phyloP scores from a whole-genome alignment of 2,113 vertebrate species.

The Peromyscus maniculatus region DNA sequence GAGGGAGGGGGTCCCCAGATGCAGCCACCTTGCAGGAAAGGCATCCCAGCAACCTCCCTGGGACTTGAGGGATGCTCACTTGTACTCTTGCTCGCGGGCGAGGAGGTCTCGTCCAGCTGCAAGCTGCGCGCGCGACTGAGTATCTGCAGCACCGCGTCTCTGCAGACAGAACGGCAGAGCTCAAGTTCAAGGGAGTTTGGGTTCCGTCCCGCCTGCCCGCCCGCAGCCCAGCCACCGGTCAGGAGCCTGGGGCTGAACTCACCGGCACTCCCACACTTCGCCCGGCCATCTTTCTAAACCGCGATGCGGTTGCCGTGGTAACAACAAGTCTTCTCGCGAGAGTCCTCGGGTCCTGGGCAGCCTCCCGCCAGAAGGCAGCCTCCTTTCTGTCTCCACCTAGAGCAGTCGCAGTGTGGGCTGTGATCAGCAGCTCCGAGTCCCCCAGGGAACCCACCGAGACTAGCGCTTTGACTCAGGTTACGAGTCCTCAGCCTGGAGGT shows the following conservation, averaged over 20 bases:
- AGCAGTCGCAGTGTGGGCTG: background rate
- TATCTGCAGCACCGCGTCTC: conserved; percentile 15
- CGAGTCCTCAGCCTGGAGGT: background rate
- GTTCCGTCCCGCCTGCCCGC: background rate
- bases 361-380: background rate
- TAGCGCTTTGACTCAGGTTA: background rate
- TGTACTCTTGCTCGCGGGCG: conserved; percentile 92
- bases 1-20: background rate
- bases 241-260: background rate
- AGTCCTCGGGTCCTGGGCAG: background rate
- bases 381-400: background rate
- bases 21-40: background rate
- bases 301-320: conserved; percentile 68
- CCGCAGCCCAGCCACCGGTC: accelerated
- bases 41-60: background rate
- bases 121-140: background rate
- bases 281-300: conserved; percentile 44
- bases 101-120: conserved; percentile 81
- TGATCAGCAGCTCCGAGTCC: background rate
- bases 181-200: background rate
- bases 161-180: conserved; percentile 49
- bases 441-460: background rate
- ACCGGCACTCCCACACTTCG: background rate
- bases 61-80: conserved; percentile 85
- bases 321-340: conserved; percentile 69